phyloP scores from a whole-genome alignment of 1,140 invertebrate genomes.

The Melitaea cinxia region DNA sequence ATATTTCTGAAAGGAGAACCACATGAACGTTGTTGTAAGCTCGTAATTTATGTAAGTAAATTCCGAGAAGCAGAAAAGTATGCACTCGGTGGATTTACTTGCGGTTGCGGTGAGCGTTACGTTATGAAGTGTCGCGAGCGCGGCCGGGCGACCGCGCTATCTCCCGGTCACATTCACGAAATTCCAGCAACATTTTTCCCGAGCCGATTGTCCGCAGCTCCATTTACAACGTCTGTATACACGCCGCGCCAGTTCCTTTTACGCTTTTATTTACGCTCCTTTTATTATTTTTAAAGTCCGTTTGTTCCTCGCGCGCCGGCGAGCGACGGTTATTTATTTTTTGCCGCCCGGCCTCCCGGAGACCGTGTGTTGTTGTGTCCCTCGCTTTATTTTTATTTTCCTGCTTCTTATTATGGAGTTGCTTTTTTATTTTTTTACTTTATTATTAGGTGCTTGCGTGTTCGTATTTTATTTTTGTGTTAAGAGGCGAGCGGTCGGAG shows the following conservation, averaged over 20 bases:
- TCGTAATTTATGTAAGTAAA: constrained; percentile 12
- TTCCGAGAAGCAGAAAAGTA: constrained; percentile 15
- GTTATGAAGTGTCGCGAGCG: constrained; percentile 62
- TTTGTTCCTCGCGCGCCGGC: constrained; percentile 78
- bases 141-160: constrained; percentile 47
- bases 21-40: constrained; percentile 7
- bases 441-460: constrained; percentile 79
- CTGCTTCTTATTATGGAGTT: constrained; percentile 81
- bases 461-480: constrained; percentile 79
- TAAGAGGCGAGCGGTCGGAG: constrained; percentile 70
- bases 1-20: not conserved
- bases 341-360: constrained; percentile 77
- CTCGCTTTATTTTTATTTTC: constrained; percentile 81
- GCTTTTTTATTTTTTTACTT: constrained; percentile 66
- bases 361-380: constrained; percentile 79
- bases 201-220: constrained; percentile 77
- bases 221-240: constrained; percentile 82
- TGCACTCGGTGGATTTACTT: constrained; percentile 34
- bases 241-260: constrained; percentile 79
- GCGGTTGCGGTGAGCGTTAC: constrained; percentile 53
- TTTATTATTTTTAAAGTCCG: constrained; percentile 81
- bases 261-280: constrained; percentile 81
- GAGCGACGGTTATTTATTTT: constrained; percentile 79
- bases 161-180: constrained; percentile 73
- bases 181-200: constrained; percentile 76